Conservation (phyloP, 2,888 invertebrate genomes). For the Proisotoma minuta region DNA sequence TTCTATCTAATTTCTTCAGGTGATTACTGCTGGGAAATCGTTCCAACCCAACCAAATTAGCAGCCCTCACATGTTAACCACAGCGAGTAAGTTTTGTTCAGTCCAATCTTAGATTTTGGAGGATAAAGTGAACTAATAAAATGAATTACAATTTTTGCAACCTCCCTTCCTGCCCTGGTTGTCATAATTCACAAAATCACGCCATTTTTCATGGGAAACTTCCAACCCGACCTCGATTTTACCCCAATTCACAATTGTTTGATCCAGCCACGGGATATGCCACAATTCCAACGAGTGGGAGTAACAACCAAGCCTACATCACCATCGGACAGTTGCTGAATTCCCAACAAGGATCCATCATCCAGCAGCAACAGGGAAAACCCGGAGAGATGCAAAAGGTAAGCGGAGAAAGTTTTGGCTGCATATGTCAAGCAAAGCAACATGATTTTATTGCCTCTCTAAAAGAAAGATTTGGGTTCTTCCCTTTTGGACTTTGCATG, state of each 20-base stretch:
- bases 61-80: constrained; percentile 73
- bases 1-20: constrained; percentile 22
- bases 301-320: constrained; percentile 50
- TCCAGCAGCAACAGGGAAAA: constrained; percentile 61
- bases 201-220: not conserved
- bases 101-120: not conserved
- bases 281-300: constrained; percentile 63
- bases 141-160: not conserved
- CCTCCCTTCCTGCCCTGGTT: not conserved
- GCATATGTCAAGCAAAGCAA: too few species aligned
- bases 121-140: not conserved
- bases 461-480: too few species aligned
- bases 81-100: constrained; percentile 52
- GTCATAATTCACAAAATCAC: not conserved
- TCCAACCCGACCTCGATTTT: not conserved
- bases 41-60: constrained; percentile 71
- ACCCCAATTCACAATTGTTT: too few species aligned
- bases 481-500: too few species aligned
- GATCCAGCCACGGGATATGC: constrained; percentile 69
- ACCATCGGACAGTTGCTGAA: constrained; percentile 57
- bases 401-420: constrained; percentile 37
- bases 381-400: constrained; percentile 66
- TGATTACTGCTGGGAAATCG: constrained; percentile 73
- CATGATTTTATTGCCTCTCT: too few species aligned
- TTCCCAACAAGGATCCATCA: constrained; percentile 65